These are phyloP conservation scores for Bovichtus variegatus DNA, from an alignment of 2,797 vertebrate species.

Conservation along the genomic window DNA sequence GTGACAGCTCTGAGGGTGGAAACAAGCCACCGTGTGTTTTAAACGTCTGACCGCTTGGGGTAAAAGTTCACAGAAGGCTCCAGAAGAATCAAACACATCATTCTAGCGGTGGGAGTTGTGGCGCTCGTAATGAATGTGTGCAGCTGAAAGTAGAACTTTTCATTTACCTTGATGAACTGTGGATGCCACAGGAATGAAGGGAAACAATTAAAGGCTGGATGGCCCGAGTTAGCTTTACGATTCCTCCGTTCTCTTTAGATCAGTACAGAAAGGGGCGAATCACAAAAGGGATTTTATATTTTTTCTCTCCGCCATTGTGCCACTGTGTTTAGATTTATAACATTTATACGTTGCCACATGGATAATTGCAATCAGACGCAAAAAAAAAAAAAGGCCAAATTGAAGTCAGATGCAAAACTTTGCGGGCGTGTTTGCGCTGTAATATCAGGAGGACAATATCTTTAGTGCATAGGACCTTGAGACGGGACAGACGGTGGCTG, in stretches of 20 bases:
- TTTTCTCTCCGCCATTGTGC: no score
- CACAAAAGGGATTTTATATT: not conserved
- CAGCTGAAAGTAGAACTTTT: constrained; percentile 37
- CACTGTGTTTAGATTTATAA: no score
- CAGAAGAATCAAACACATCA: constrained; percentile 60
- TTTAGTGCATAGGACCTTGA: no score
- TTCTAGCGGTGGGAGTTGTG: constrained; percentile 59
- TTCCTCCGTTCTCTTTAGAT: not conserved
- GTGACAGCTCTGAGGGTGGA: not conserved
- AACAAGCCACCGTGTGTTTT: constrained; percentile 26
- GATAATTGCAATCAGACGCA: no score
- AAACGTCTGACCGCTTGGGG: constrained; percentile 28
- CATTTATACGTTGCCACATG: no score
- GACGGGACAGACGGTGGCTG: no score
- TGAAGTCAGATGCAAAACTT: no score
- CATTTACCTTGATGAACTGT: constrained; percentile 62
- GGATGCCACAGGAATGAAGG: constrained; percentile 58
- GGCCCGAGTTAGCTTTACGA: not conserved
- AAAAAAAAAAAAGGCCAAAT: no score
- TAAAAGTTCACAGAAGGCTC: constrained; percentile 38
- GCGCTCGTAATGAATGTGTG: constrained; percentile 64
- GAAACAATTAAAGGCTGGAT: constrained; percentile 41
- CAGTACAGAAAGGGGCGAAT: not conserved
- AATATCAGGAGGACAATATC: no score
- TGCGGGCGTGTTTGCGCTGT: no score